phyloP scores from a whole-genome alignment of 2,797 vertebrate species.

The Xenops minutus region DNA sequence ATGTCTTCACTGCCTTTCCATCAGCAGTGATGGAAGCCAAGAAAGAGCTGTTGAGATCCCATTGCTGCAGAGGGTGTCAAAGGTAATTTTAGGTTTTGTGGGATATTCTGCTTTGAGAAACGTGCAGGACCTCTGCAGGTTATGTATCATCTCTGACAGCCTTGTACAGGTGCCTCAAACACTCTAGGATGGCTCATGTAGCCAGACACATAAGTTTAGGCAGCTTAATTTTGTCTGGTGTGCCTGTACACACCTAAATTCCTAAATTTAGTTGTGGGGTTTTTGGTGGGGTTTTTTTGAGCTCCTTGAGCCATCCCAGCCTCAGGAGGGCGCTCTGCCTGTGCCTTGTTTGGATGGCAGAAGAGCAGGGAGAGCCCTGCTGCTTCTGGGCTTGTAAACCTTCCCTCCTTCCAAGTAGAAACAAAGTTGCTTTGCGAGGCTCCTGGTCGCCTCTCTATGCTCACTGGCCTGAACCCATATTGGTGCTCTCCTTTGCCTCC shows the following conservation, averaged over 20 bases:
- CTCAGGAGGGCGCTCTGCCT: neutral
- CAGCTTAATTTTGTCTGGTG: neutral
- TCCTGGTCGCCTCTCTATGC: neutral
- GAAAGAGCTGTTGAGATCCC: neutral
- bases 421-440: neutral
- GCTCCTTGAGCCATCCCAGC: neutral
- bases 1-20: neutral
- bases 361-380: neutral
- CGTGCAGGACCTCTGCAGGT: neutral
- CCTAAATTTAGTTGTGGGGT: neutral
- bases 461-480: neutral
- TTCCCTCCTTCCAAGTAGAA: neutral
- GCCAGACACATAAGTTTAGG: neutral
- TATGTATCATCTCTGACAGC: neutral
- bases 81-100: neutral
- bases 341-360: rapidly evolving
- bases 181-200: neutral
- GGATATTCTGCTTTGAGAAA: neutral
- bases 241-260: neutral
- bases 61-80: neutral
- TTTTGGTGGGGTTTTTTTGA: rapidly evolving
- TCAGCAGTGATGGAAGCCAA: neutral
- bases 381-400: neutral
- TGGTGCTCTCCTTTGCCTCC: neutral
- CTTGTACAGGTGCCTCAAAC: neutral